Conservation (phyloP, 2,888 invertebrate species). For the Rhaphigaster nebulosa region DNA sequence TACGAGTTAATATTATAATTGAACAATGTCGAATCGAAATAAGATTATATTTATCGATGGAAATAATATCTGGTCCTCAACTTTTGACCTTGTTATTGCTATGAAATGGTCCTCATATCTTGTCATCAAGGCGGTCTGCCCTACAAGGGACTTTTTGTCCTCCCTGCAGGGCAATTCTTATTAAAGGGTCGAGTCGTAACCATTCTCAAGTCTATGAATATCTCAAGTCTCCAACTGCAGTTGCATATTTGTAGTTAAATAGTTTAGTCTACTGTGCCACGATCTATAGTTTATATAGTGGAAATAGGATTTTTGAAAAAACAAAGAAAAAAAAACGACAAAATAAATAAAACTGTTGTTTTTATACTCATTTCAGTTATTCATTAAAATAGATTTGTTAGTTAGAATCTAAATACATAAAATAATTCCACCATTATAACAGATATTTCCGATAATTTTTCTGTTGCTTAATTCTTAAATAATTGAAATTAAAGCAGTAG, state of each 20-base stretch:
- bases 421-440: no score
- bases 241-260: background rate
- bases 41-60: background rate
- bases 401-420: no score
- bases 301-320: background rate
- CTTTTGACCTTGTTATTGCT: background rate
- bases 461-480: no score
- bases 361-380: background rate
- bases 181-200: background rate
- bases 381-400: no score
- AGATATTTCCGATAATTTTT: no score
- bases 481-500: no score
- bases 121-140: background rate
- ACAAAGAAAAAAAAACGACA: no score
- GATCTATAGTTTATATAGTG: background rate
- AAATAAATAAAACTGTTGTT: background rate
- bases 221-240: background rate
- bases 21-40: background rate
- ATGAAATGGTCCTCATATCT: no score
- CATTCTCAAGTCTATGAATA: background rate
- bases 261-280: background rate
- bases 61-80: background rate
- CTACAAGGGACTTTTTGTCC: conserved; percentile 7
- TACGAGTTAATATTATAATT: background rate
- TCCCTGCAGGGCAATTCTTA: background rate